A percentile compares a stretch with the other conserved stretches of the same genome.
Evolutionary conservation across 2,888 invertebrate genomes (phyloP).

Genomic region (Anthrax anthrax): DNA sequence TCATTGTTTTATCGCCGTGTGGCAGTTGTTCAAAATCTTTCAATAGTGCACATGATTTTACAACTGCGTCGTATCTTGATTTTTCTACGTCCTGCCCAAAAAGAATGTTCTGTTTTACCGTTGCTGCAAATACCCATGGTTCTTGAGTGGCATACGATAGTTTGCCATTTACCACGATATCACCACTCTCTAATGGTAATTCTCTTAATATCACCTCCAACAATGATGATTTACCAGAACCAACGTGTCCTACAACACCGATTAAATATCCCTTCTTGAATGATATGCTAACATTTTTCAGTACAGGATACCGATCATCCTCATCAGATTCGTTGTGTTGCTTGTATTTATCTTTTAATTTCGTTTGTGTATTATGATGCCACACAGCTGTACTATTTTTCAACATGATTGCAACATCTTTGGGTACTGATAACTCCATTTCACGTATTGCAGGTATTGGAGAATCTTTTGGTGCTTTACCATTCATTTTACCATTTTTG

Average conservation of each 20-base stretch:
- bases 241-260: conserved; percentile 61
- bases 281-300: conserved; percentile 39
- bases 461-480: neutral
- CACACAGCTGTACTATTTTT: conserved; percentile 36
- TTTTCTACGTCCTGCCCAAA: conserved; percentile 44
- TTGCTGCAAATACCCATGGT: conserved; percentile 68
- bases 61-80: conserved; percentile 27
- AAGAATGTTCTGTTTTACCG: conserved; percentile 71
- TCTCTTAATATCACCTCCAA: conserved; percentile 59
- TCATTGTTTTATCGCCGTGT: conserved; percentile 40
- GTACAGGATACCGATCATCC: conserved; percentile 22
- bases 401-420: conserved; percentile 10
- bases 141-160: conserved; percentile 70
- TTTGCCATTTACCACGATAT: conserved; percentile 45
- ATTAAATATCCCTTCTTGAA: conserved; percentile 45
- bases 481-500: conserved; percentile 5
- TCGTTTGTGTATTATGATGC: conserved; percentile 16
- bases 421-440: conserved; percentile 14
- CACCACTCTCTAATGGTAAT: conserved; percentile 40
- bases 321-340: conserved; percentile 3
- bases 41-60: conserved; percentile 33
- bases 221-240: conserved; percentile 57
- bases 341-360: neutral
- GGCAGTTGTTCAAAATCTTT: conserved; percentile 41
- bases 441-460: neutral